Percentiles rank a stretch among this genome's conserved stretches.
Evolutionary conservation across 2,113 vertebrate species (phyloP).

Genomic region (Passer domesticus): DNA sequence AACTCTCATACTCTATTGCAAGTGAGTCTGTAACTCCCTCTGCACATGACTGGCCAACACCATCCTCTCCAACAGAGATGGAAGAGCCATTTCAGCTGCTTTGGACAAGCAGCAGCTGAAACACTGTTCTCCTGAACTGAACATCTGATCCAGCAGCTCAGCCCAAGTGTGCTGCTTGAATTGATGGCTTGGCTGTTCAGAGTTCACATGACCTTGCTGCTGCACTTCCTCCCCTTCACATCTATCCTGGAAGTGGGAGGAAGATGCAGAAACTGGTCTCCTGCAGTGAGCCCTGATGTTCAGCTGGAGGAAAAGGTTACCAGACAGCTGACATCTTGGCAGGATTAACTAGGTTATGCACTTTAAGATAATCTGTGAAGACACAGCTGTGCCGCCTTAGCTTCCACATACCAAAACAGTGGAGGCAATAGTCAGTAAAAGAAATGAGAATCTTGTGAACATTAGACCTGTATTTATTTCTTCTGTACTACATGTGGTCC

Average conservation of each 20-base stretch:
- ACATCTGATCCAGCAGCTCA: background rate
- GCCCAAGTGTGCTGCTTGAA: background rate
- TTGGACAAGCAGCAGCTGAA: background rate
- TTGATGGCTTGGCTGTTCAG: too few species aligned
- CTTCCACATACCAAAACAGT: background rate
- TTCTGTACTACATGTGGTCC: background rate
- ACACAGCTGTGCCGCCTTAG: background rate
- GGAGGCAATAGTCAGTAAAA: background rate
- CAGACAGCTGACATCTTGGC: background rate
- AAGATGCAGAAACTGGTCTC: background rate
- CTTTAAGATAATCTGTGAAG: background rate
- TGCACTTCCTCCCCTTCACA: background rate
- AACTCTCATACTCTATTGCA: accelerated
- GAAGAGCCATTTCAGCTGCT: background rate
- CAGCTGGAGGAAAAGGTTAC: background rate
- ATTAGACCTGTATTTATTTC: background rate
- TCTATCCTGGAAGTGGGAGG: background rate
- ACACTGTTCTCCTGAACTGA: background rate
- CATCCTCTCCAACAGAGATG: background rate
- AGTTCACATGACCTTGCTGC: background rate
- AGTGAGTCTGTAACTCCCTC: background rate
- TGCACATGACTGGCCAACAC: background rate
- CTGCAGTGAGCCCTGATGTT: background rate
- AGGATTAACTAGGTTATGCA: background rate
- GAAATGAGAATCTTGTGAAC: background rate